Percentiles rank a stretch among this genome's conserved stretches.
Conservation (phyloP, 2,797 vertebrate genomes). For the Ambastaia sidthimunki region DNA sequence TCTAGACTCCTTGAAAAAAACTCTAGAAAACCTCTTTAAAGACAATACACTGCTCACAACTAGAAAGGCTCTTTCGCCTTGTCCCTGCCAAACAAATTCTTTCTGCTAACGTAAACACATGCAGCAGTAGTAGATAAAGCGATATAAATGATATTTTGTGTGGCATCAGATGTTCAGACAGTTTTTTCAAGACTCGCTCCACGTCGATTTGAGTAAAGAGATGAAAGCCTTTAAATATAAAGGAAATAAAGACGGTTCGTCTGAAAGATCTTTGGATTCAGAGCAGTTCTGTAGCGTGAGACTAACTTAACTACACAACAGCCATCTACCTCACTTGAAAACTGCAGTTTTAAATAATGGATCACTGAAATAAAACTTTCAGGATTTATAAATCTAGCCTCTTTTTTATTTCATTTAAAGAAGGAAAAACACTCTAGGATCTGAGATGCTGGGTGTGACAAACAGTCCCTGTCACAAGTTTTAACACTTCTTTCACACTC, state of each 20-base stretch:
- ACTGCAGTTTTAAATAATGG: too few relatives aligned
- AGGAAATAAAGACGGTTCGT: not conserved
- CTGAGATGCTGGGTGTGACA: constrained; percentile 13
- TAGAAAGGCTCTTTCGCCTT: not conserved
- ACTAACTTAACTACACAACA: not conserved
- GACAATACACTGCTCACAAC: not conserved
- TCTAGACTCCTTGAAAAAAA: not conserved
- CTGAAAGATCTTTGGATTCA: not conserved
- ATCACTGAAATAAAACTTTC: not conserved
- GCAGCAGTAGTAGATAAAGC: not conserved
- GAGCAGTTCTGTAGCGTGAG: not conserved
- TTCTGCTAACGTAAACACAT: constrained; percentile 12
- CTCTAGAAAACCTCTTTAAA: not conserved
- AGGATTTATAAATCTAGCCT: not conserved
- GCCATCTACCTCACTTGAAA: not conserved
- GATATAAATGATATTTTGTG: not conserved
- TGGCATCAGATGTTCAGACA: not conserved
- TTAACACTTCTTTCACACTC: constrained; percentile 42
- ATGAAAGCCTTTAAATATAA: not conserved
- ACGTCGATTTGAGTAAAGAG: not conserved
- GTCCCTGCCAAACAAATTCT: constrained; percentile 10
- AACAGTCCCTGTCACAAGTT: constrained; percentile 33
- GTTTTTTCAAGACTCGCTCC: not conserved
- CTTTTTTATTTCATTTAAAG: not conserved
- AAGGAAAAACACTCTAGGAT: not conserved